Percentiles rank a stretch among this genome's conserved stretches.
phyloP scores from a whole-genome alignment of 2,797 vertebrate species.

The Sebastes minor region DNA sequence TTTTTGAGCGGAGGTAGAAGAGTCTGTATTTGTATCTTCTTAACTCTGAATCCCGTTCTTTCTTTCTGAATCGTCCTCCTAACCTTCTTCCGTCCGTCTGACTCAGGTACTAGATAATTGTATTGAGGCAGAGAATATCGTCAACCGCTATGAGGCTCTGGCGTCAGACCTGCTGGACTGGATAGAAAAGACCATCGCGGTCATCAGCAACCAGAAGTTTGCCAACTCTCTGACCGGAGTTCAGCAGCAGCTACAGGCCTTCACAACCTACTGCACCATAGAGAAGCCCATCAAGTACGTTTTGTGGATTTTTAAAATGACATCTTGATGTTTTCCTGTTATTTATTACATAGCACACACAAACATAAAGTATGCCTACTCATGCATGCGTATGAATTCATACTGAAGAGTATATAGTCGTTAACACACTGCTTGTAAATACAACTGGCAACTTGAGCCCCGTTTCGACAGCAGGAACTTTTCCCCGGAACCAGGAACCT shows the following conservation, averaged over 20 bases:
- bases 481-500: no score
- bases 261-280: constrained; percentile 94
- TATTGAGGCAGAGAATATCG: constrained; percentile 88
- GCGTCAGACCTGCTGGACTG: constrained; percentile 91
- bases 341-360: neutral
- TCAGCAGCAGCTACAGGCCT: constrained; percentile 95
- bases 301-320: neutral
- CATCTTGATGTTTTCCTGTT: neutral
- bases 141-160: constrained; percentile 87
- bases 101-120: constrained; percentile 91
- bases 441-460: neutral
- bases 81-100: neutral
- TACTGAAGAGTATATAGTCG: neutral
- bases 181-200: constrained; percentile 90
- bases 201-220: constrained; percentile 96
- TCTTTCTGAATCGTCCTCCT: neutral
- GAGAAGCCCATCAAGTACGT: constrained; percentile 94
- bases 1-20: neutral
- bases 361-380: neutral
- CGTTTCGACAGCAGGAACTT: no score
- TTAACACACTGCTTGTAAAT: neutral
- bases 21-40: no score
- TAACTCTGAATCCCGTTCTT: neutral
- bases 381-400: neutral
- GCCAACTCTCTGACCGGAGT: constrained; percentile 94